Evolutionary conservation across 2,113 vertebrate species (phyloP), one percentile per base, ranked within the genome.

Genomic region (Hipposideros armiger): DNA sequence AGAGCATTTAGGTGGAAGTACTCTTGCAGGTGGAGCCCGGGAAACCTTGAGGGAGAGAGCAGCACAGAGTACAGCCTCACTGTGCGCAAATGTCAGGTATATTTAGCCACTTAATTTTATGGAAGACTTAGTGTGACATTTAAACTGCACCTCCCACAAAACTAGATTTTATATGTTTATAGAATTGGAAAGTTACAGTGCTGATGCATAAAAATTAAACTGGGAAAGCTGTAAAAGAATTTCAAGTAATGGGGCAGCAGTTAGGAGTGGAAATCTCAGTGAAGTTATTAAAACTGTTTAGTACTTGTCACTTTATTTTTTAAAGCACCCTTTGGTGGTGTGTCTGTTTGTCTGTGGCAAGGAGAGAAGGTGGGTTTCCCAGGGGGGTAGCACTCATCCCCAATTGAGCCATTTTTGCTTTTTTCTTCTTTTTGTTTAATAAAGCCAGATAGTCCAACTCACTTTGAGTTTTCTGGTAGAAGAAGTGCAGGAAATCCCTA

Each of bases 61-160:
- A 19, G 45, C 16, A 1, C 11, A 8, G 47, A 30, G 5, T 14
- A 13, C 45, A 66, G 16, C 67, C 47, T 13, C 19, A 15, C 28
- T 64, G 32, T 15, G 5, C 1, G 32, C 9, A 4, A 13, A 2
- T 2, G 40, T 13, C 32, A 14, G 4, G 0, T 50, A 5, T 17
- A 30, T 40, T 30, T 11, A 28, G 40, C 15, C 62, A 10, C 40
- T 36, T 19, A 2, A 7, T 16, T 42, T 45, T 9, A 8, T 15
- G 4, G 78, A 81, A 22, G n/a, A 32, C 14, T 45, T 47, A 40
- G 40, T 72, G 62, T 47, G 81, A 26, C 47, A 20, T 17, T 58
- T 36, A n/a, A 76, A 67, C 19, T 47, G 17, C 36, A 28, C 17
- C 47, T 28, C 40, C 54, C 64, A 24, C 40, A 52, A 11, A 72